These are phyloP conservation scores for Alosa alosa DNA, from an alignment of 2,113 vertebrate genomes.

Conservation along the genomic window DNA sequence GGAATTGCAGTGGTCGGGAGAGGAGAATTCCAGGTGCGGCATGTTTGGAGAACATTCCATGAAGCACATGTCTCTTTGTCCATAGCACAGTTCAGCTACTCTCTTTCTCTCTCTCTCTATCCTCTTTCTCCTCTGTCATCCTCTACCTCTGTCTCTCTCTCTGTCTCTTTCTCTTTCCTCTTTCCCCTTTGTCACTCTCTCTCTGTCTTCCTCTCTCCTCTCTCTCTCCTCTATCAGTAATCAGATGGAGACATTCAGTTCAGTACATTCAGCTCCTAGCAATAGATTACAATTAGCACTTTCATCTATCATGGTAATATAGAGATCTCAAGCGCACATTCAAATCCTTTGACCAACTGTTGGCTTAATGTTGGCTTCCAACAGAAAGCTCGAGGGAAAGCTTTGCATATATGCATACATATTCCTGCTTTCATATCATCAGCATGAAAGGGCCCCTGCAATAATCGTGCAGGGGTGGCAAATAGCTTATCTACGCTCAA, in stretches of 20 bases:
- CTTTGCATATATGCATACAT: neutral
- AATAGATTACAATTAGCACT: slow-evolving; percentile 25
- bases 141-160: neutral
- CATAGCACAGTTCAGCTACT: slow-evolving; percentile 2
- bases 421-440: neutral
- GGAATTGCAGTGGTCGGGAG: slow-evolving; percentile 28
- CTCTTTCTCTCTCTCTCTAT: neutral
- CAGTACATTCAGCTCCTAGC: slow-evolving; percentile 1
- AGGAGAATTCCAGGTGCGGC: slow-evolving; percentile 35
- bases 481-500: slow-evolving; percentile 19
- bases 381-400: neutral
- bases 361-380: neutral
- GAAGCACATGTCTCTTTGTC: slow-evolving; percentile 2
- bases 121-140: no score
- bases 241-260: slow-evolving; percentile 4
- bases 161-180: neutral
- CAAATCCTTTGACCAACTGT: neutral
- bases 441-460: neutral
- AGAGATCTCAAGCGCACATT: neutral
- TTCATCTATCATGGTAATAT: neutral
- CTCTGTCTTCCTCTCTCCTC: neutral
- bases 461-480: neutral
- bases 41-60: slow-evolving; percentile 39
- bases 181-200: neutral
- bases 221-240: neutral